phyloP scores from a whole-genome alignment of 2,113 vertebrate species.

The Ammodytes dubius region DNA sequence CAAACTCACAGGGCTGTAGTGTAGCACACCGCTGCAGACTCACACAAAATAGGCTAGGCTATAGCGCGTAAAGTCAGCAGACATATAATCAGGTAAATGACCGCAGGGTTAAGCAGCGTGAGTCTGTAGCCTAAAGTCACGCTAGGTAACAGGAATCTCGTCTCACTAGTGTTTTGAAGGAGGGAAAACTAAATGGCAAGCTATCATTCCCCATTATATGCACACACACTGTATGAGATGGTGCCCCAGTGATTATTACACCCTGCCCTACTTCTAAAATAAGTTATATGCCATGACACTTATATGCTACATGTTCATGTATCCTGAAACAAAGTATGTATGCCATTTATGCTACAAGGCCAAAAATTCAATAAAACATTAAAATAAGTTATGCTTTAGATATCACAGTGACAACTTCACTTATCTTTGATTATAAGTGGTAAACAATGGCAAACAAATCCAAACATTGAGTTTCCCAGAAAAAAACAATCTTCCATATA shows the following conservation, averaged over 20 bases:
- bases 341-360: no score
- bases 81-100: constrained; percentile 35
- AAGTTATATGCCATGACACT: constrained; percentile 18
- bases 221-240: neutral
- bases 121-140: constrained; percentile 10
- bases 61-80: constrained; percentile 21
- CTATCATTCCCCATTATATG: constrained; percentile 13
- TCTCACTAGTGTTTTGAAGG: constrained; percentile 20
- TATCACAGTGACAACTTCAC: neutral
- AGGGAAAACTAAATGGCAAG: neutral
- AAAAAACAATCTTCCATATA: neutral
- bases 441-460: constrained; percentile 1
- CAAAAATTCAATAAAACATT: no score
- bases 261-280: constrained; percentile 57
- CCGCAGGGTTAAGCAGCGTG: constrained; percentile 6
- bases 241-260: constrained; percentile 35
- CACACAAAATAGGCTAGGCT: constrained; percentile 16
- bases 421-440: neutral
- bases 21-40: constrained; percentile 46
- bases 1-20: constrained; percentile 48
- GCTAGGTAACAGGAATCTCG: constrained; percentile 9
- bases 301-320: no score
- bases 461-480: neutral
- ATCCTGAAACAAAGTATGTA: no score
- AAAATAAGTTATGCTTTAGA: neutral